These are phyloP conservation scores for Saguinus imperator DNA, from an alignment of 2,113 vertebrate genomes.

Conservation along the genomic window DNA sequence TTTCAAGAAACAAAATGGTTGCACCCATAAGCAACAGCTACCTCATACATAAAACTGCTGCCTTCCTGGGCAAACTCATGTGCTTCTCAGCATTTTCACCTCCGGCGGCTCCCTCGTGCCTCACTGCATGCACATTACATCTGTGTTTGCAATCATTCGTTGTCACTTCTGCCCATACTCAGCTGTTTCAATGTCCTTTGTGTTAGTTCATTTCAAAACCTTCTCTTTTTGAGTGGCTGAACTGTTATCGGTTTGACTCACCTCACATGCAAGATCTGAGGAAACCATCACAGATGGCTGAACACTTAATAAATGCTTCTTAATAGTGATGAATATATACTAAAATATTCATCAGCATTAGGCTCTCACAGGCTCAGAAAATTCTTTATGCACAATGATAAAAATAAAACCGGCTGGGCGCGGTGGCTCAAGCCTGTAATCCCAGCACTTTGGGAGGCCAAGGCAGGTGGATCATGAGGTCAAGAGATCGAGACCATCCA, in stretches of 20 bases:
- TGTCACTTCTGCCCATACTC: background rate
- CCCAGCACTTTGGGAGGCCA: no score
- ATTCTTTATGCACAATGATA: background rate
- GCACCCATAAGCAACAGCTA: background rate
- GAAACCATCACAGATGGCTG: background rate
- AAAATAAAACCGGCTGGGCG: background rate
- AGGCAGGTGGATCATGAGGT: no score
- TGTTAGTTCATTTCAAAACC: background rate
- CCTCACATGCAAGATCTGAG: background rate
- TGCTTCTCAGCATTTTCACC: slow-evolving; percentile 1
- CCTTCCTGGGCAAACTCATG: background rate
- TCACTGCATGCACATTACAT: background rate
- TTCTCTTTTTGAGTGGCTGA: background rate
- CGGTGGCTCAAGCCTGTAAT: no score
- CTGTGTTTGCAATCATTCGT: background rate
- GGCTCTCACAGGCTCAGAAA: background rate
- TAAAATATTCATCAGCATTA: background rate
- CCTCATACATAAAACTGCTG: background rate
- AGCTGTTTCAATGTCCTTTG: background rate
- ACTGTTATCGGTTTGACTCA: background rate
- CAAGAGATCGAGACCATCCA: no score
- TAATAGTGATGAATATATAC: background rate
- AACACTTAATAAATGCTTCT: background rate
- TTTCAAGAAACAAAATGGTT: background rate
- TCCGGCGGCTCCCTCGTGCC: slow-evolving; percentile 8